Evolutionary conservation across 2,888 invertebrate species (phyloP), one percentile per base, ranked within the genome.

Genomic region (Ophion slaviceki): DNA sequence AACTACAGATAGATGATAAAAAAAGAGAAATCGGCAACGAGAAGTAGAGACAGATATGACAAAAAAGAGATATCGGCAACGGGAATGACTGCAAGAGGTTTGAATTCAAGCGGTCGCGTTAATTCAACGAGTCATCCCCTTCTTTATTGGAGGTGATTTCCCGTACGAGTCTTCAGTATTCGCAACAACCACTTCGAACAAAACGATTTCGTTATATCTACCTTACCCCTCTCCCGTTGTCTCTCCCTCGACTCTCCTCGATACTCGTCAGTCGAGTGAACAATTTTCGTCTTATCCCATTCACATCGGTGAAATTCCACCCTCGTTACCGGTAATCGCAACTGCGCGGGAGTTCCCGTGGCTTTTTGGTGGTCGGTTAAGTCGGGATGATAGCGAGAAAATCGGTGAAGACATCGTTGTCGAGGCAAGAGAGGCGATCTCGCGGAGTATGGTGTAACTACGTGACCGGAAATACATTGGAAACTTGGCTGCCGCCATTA

Each of bases 241-340:
- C 68, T 70, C 47, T 62, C 57, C 53, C 75, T 57, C 36, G 67
- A 81, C 59, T 75, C 77, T 68, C 75, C 78, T 74, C 70, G 75
- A 79, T 75, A 32, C 80, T 75, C 68, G 40, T 71, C 70, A 78
- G 74, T 78, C 36, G 80, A 75, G 74, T 45, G 70, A 80, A 81
- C 78, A 59, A 84, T 84, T 83, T 66, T 70, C 84, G 80, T 81
- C 86, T 86, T 81, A 86, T 86, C 86, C 81, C 81, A 75, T 84
- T 78, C 78, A 72, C 81, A 86, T 86, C 84, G 78, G 68, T 47
- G 74, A 84, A 84, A 81, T 84, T 84, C 70, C 78, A 45, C 47
- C 75, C 71, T 80, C 81, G 84, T 83, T 86, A 66, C 70, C 70
- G 62, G 66, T 84, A 81, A 86, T 79, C 80, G 81, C 75, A 71